These are phyloP conservation scores for Cylas formicarius DNA, from an alignment of 1,140 invertebrate species.

Conservation along the genomic window DNA sequence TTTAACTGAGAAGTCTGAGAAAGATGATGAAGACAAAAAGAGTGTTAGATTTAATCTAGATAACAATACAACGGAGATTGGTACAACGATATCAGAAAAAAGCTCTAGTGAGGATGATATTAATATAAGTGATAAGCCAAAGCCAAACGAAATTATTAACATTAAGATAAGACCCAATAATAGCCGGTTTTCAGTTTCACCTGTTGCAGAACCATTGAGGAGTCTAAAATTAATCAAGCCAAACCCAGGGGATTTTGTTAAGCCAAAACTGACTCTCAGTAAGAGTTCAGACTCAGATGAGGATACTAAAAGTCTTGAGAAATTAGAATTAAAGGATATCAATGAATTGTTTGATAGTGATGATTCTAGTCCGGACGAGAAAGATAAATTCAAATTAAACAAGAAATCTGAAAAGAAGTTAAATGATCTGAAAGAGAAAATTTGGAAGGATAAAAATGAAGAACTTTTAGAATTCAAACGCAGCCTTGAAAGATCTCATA, in stretches of 20 bases:
- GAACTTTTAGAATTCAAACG: constrained; percentile 41
- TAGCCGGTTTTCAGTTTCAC: constrained; percentile 17
- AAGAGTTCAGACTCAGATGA: constrained; percentile 48
- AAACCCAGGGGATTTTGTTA: constrained; percentile 49
- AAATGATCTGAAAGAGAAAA: constrained; percentile 37
- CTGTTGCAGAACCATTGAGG: constrained; percentile 12
- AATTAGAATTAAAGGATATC: constrained; percentile 29
- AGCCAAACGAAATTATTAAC: constrained; percentile 23
- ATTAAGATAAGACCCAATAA: constrained; percentile 22
- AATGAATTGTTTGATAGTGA: constrained; percentile 26
- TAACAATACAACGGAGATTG: constrained; percentile 32
- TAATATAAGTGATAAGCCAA: constrained; percentile 26
- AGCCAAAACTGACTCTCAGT: constrained; percentile 48
- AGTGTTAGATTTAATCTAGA: constrained; percentile 60
- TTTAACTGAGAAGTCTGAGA: constrained; percentile 28
- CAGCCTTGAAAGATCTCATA: constrained; percentile 47
- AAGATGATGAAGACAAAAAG: constrained; percentile 61
- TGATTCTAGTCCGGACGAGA: constrained; percentile 19
- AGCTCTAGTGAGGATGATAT: constrained; percentile 36
- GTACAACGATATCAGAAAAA: constrained; percentile 36
- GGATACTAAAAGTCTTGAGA: constrained; percentile 46
- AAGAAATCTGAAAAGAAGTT: constrained; percentile 48
- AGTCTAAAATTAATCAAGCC: constrained; percentile 45
- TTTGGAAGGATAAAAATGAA: constrained; percentile 38
- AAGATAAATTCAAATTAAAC: constrained; percentile 41